Percentiles rank a stretch among this genome's conserved stretches.
Conservation (phyloP, 1,140 invertebrate species). For the Camponotus pennsylvanicus region DNA sequence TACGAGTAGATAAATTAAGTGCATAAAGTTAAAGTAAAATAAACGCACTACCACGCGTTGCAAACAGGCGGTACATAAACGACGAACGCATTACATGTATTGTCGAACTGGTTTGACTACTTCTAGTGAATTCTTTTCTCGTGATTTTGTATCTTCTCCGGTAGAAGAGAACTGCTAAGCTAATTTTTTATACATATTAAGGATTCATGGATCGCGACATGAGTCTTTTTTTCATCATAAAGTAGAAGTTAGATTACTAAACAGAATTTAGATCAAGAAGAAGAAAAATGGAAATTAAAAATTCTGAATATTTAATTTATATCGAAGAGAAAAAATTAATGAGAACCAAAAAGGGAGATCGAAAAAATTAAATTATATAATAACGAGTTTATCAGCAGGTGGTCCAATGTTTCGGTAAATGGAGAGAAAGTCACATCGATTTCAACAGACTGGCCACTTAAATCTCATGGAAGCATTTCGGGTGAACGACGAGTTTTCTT, state of each 20-base stretch:
- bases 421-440: slow-evolving; percentile 60
- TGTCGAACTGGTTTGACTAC: slow-evolving; percentile 52
- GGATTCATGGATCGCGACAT: not conserved
- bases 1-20: slow-evolving; percentile 12
- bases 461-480: slow-evolving; percentile 36
- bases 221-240: not conserved
- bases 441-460: slow-evolving; percentile 58
- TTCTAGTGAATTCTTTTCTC: slow-evolving; percentile 27
- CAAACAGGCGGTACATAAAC: slow-evolving; percentile 13
- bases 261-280: not conserved
- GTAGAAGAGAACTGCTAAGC: not conserved
- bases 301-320: not conserved
- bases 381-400: slow-evolving; percentile 9
- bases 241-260: not conserved
- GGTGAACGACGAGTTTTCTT: not conserved
- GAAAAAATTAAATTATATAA: slow-evolving; percentile 28
- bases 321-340: not conserved
- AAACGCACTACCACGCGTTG: not conserved
- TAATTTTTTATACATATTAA: not conserved
- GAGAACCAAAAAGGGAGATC: not conserved
- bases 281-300: not conserved
- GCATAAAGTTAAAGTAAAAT: slow-evolving; percentile 14
- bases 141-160: slow-evolving; percentile 22
- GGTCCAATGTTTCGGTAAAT: slow-evolving; percentile 28
- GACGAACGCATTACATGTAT: slow-evolving; percentile 13